Base-by-base conservation (phyloP, 2,888 invertebrate genomes). In the Augiades crinisus region DNA sequence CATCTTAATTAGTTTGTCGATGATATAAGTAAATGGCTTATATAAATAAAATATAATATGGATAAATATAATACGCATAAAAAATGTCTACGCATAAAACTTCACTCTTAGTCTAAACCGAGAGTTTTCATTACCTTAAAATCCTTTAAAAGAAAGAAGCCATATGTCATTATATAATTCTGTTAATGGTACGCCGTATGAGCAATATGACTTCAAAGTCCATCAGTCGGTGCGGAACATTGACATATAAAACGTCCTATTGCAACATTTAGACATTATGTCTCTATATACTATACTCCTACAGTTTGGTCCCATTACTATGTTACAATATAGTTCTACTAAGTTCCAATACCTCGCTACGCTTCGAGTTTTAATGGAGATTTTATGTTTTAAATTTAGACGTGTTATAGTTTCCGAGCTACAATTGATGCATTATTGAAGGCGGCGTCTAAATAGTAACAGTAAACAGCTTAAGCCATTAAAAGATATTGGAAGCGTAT, bases 401-500 rank as follows among this genome's bases (percentile, higher is more conserved):
- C 17, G 46, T 37, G 27, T 46, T 37, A 13, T 22, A 47, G 27
- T 27, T 27, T 27, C 27, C 27, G 10, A n/a, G 10, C 27, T 8
- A 27, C 27, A 33, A 27, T 10, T 33, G 13, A 33, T 33, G 12
- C 31, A 33, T 7, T 33, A 33, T 13, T 33, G 31, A 33, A 33
- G n/a, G 7, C 30, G 1, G 8, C 27, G 27, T 10, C 27, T 27
- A 27, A 27, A 27, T 27, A 27, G 27, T 27, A 27, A 27, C n/a
- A 27, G 27, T 10, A 27, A 27, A 27, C 27, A 27, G 27, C 27
- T 27, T 27, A 2, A 27, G 27, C 27, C 10, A 27, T 27, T 27
- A 27, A 27, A 27, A 27, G n/a, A 27, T 10, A 27, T 27, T 19
- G 4, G 27, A 2, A 27, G 27, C 27, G 27, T 27, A 64, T 64